These are phyloP conservation scores for Cynopterus brachyotis DNA, from an alignment of 2,113 vertebrate genomes.

Conservation along the genomic window DNA sequence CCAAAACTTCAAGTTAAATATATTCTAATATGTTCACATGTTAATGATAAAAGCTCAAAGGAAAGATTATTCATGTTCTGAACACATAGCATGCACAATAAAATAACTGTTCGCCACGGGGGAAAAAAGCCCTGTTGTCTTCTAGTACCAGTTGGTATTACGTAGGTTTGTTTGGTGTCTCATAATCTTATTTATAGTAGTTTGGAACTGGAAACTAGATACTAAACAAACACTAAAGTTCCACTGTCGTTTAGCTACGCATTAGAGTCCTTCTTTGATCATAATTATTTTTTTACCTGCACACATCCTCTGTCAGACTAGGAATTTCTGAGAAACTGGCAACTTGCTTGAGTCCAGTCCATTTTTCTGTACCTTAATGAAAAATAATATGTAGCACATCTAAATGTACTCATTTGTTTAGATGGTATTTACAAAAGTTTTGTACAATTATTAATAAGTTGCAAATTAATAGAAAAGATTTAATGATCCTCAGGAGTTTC, in stretches of 20 bases:
- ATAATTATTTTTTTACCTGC: constrained; percentile 73
- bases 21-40: constrained; percentile 43
- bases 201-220: constrained; percentile 71
- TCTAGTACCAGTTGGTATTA: constrained; percentile 88
- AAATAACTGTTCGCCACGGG: constrained; percentile 81
- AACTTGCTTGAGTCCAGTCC: not conserved
- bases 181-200: constrained; percentile 81
- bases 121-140: constrained; percentile 84
- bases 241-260: constrained; percentile 62
- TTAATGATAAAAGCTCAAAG: constrained; percentile 74
- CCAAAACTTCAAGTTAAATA: constrained; percentile 51
- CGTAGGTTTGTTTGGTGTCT: constrained; percentile 82
- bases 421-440: constrained; percentile 13
- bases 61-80: constrained; percentile 75
- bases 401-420: constrained; percentile 26
- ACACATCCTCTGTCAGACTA: constrained; percentile 37
- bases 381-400: not conserved
- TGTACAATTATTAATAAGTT: constrained; percentile 15
- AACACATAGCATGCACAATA: constrained; percentile 80
- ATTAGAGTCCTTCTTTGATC: constrained; percentile 63
- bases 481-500: not conserved
- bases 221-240: constrained; percentile 75
- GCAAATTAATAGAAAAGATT: constrained; percentile 17
- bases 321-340: not conserved
- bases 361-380: constrained; percentile 19